phyloP scores from a whole-genome alignment of 30 jellyfish, hydroid and myxozoan species.

The Turritopsis dohrnii region DNA sequence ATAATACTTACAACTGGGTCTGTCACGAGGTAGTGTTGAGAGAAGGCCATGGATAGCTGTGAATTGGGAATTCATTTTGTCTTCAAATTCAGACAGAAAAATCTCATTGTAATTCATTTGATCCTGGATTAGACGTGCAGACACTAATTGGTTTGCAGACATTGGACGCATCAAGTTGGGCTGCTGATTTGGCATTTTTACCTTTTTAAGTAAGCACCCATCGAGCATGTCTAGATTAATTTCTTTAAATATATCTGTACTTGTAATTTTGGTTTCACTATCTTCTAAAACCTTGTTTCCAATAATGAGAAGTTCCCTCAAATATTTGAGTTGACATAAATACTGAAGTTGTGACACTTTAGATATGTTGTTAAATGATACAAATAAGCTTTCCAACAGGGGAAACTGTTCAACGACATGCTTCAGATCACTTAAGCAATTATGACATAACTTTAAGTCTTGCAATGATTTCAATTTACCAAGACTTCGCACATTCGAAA shows the following conservation, averaged over 20 bases:
- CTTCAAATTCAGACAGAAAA: slow-evolving; percentile 5
- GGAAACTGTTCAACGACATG: slow-evolving; percentile 21
- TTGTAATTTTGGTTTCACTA: not conserved
- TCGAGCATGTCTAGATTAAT: slow-evolving; percentile 17
- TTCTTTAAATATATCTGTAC: not conserved
- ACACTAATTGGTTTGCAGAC: slow-evolving; percentile 38
- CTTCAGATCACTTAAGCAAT: not conserved
- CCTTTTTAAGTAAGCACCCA: not conserved
- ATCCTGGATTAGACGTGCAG: slow-evolving; percentile 21
- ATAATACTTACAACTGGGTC: slow-evolving; percentile 1
- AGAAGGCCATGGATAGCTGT: slow-evolving; percentile 2
- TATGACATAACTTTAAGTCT: slow-evolving; percentile 14
- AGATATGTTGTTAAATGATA: not conserved
- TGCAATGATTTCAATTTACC: slow-evolving; percentile 3
- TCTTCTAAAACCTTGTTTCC: slow-evolving; percentile 24
- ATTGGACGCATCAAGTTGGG: slow-evolving; percentile 38
- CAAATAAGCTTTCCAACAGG: slow-evolving; percentile 1
- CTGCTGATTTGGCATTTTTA: not conserved
- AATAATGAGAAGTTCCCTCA: slow-evolving; percentile 18
- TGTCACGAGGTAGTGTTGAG: slow-evolving; percentile 5
- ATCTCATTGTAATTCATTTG: slow-evolving; percentile 21
- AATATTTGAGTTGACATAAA: not conserved
- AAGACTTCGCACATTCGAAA: not conserved
- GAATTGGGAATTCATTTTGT: slow-evolving; percentile 18
- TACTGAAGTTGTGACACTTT: slow-evolving; percentile 2